These are phyloP conservation scores for Chionoecetes opilio DNA, from an alignment of 1,140 invertebrate species.

Conservation along the genomic window DNA sequence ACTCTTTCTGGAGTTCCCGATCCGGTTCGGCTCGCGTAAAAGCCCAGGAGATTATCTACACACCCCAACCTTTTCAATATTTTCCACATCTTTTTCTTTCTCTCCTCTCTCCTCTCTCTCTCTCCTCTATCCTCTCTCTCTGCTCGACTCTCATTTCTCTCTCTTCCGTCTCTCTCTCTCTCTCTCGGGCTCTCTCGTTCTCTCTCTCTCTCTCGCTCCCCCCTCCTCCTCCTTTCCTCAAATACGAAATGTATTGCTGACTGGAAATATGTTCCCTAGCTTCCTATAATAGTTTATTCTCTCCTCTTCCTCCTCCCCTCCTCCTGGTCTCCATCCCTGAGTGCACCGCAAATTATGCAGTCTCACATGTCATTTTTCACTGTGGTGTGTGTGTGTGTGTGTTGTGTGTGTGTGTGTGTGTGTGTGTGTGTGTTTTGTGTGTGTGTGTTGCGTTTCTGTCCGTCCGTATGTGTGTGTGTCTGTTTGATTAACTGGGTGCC, in stretches of 20 bases:
- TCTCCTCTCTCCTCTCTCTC: too few relatives aligned
- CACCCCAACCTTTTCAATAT: too few relatives aligned
- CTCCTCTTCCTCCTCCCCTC: background rate
- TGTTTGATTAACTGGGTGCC: too few relatives aligned
- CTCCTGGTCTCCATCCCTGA: background rate
- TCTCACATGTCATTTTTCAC: background rate
- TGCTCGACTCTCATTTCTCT: background rate
- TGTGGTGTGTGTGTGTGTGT: slow-evolving; percentile 18
- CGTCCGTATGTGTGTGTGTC: too few relatives aligned
- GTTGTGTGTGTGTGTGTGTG: too few relatives aligned
- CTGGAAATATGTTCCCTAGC: background rate
- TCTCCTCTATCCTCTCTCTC: background rate
- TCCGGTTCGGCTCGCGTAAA: too few relatives aligned
- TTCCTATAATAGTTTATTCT: background rate
- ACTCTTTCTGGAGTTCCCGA: too few relatives aligned
- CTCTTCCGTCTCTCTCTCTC: background rate
- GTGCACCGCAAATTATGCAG: slow-evolving; percentile 27
- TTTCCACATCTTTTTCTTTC: too few relatives aligned
- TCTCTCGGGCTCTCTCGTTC: background rate
- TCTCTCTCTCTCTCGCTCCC: background rate
- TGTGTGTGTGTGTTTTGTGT: too few relatives aligned
- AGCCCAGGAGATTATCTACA: too few relatives aligned
- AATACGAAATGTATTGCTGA: slow-evolving; percentile 17
- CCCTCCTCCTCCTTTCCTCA: background rate
- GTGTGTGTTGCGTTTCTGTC: too few relatives aligned